phyloP scores from a whole-genome alignment of 2,113 vertebrate species.

The Brachyhypopomus gauderio region DNA sequence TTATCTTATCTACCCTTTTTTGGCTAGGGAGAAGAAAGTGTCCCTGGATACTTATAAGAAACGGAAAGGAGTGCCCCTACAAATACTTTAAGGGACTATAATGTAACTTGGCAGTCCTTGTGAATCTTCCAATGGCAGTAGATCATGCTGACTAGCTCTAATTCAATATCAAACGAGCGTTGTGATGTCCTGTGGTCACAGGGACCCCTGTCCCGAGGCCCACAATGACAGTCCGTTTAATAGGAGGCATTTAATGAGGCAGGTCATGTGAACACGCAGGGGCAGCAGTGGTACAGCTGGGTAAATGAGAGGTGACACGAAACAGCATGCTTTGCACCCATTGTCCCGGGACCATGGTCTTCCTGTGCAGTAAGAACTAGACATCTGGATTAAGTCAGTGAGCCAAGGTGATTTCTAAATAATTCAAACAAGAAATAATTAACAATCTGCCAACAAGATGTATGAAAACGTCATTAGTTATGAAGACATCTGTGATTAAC shows the following conservation, averaged over 20 bases:
- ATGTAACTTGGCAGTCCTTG: slow-evolving; percentile 19
- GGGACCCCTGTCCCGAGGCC: background rate
- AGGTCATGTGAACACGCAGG: background rate
- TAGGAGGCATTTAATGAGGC: background rate
- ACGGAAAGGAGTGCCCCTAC: background rate
- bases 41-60: background rate
- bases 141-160: slow-evolving; percentile 15
- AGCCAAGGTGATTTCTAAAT: background rate
- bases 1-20: slow-evolving; percentile 1
- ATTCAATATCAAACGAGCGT: slow-evolving; percentile 32
- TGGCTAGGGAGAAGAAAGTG: background rate
- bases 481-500: too few species aligned
- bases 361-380: background rate
- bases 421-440: background rate
- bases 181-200: background rate
- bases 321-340: background rate
- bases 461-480: background rate
- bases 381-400: background rate
- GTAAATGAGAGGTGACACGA: background rate
- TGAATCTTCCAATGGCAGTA: slow-evolving; percentile 20
- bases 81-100: slow-evolving; percentile 1
- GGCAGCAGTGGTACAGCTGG: background rate
- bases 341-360: background rate
- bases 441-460: background rate
- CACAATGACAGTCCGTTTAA: slow-evolving; percentile 3